Evolutionary conservation across 2,797 vertebrate species (phyloP).

Genomic region (Falco peregrinus): DNA sequence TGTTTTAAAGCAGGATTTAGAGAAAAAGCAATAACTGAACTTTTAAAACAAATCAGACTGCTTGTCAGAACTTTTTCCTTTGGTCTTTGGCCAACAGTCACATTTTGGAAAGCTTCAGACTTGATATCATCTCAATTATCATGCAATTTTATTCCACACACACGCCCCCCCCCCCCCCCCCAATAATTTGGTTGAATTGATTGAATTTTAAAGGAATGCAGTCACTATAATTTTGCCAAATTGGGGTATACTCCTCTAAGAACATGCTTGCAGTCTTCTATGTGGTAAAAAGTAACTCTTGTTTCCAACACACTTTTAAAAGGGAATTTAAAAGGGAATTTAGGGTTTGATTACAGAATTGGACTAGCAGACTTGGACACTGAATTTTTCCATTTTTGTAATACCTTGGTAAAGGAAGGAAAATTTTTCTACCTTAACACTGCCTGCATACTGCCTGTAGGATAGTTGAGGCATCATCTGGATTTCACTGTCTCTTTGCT

Average conservation of each 20-base stretch:
- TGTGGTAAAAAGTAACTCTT: not conserved
- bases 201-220: not conserved
- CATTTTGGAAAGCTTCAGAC: not conserved
- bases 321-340: not conserved
- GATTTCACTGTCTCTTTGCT: not conserved
- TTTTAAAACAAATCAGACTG: slow-evolving; percentile 24
- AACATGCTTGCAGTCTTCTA: not conserved
- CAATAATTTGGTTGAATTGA: not conserved
- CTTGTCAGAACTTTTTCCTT: slow-evolving; percentile 18
- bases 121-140: not conserved
- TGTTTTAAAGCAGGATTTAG: slow-evolving; percentile 12
- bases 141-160: not conserved
- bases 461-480: not conserved
- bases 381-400: not conserved
- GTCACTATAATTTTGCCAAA: not conserved
- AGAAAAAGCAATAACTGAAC: slow-evolving; percentile 53
- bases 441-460: not conserved
- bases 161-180: too few species aligned
- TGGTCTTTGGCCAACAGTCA: slow-evolving; percentile 25
- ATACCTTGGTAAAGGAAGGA: not conserved
- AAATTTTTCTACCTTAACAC: not conserved
- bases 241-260: not conserved
- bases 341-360: not conserved
- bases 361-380: not conserved
- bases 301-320: not conserved